Conservation (phyloP, 2,888 invertebrate species). For the Zootermopsis nevadensis region DNA sequence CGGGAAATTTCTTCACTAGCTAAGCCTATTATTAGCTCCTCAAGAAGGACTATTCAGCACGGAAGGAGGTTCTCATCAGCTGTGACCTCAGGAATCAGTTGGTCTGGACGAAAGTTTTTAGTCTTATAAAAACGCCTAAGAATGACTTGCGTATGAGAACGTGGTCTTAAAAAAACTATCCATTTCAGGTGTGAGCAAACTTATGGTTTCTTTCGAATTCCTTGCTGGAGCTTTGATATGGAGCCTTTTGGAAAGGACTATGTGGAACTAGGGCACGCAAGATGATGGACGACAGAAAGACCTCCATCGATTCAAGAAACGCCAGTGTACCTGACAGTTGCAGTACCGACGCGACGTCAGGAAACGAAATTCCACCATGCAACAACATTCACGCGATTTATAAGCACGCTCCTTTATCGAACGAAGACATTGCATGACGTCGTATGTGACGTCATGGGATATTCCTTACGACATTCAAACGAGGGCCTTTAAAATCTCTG, state of each 20-base stretch:
- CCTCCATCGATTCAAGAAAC: constrained; percentile 19
- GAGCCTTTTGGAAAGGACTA: not conserved
- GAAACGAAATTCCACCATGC: constrained; percentile 26
- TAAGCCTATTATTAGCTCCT: no score
- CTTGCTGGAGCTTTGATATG: not conserved
- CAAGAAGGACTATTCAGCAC: no score
- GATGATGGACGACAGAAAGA: constrained; percentile 19
- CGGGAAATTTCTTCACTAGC: no score
- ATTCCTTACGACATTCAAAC: not conserved
- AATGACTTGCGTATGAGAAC: no score
- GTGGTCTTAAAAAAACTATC: not conserved
- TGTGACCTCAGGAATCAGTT: no score
- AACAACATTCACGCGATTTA: constrained; percentile 27
- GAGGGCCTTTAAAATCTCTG: not conserved
- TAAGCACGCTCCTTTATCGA: constrained; percentile 5
- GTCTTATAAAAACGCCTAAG: no score
- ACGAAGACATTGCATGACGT: constrained; percentile 22
- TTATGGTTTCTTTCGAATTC: not conserved
- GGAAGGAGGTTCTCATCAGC: no score
- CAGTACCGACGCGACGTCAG: not conserved
- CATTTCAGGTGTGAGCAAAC: not conserved
- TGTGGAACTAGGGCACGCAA: not conserved
- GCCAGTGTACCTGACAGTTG: not conserved
- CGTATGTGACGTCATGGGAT: constrained; percentile 10
- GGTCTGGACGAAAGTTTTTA: no score